phyloP scores from a whole-genome alignment of 1,140 invertebrate genomes.

The Vanessa tameamea region DNA sequence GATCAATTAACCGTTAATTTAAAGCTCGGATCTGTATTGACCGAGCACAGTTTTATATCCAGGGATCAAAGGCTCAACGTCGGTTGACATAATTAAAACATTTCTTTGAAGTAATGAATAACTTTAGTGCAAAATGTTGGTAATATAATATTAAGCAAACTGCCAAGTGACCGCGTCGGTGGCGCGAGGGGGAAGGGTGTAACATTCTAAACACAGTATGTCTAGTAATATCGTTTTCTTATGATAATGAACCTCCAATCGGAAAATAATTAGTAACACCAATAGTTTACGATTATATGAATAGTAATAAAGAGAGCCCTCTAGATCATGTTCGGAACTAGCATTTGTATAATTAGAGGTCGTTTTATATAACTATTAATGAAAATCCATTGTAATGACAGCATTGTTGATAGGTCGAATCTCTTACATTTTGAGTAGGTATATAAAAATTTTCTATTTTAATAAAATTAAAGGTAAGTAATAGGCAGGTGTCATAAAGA shows the following conservation, averaged over 20 bases:
- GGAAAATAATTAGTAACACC: constrained; percentile 66
- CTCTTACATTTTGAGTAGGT: constrained; percentile 73
- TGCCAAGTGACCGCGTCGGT: constrained; percentile 34
- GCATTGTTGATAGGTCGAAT: constrained; percentile 64
- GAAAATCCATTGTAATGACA: constrained; percentile 42
- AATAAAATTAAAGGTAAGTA: constrained; percentile 69
- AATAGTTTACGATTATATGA: constrained; percentile 70
- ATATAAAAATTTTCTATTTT: constrained; percentile 78
- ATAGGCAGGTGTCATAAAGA: constrained; percentile 47
- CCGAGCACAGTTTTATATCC: constrained; percentile 60
- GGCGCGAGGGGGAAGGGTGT: constrained; percentile 39
- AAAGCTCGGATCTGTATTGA: constrained; percentile 42
- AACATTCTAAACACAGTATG: constrained; percentile 45
- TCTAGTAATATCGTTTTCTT: constrained; percentile 57
- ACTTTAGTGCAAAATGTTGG: constrained; percentile 41
- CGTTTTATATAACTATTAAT: constrained; percentile 68
- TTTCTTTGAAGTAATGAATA: constrained; percentile 21
- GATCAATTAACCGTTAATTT: constrained; percentile 54
- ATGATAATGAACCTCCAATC: constrained; percentile 61
- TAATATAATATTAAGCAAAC: constrained; percentile 39
- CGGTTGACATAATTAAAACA: constrained; percentile 33
- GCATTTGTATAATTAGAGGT: constrained; percentile 75
- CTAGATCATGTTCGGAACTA: constrained; percentile 67
- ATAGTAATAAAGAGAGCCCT: constrained; percentile 62
- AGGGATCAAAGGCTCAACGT: constrained; percentile 63